Conservation (phyloP, 2,888 invertebrate species). For the Nemoura dubitans region DNA sequence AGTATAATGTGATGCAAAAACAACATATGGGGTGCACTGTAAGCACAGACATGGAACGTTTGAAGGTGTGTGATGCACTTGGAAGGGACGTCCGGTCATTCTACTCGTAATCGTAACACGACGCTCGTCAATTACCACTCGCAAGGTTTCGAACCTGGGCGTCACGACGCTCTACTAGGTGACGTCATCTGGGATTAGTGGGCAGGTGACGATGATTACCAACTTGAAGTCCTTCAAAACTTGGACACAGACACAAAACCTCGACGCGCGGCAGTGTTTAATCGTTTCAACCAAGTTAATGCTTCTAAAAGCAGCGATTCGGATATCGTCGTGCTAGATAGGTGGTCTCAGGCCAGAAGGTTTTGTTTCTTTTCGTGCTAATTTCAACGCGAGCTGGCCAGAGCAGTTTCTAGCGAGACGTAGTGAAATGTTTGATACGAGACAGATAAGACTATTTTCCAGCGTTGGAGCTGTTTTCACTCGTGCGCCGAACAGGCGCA, state of each 20-base stretch:
- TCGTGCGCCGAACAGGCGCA: no score
- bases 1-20: background rate
- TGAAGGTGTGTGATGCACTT: background rate
- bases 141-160: background rate
- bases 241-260: background rate
- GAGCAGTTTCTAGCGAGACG: background rate
- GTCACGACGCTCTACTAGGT: background rate
- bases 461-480: background rate
- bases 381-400: background rate
- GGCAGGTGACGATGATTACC: background rate
- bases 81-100: background rate
- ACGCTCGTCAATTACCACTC: background rate
- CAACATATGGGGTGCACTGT: background rate
- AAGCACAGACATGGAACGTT: background rate
- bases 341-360: background rate
- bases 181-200: background rate
- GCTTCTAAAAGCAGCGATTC: background rate
- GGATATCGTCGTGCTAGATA: background rate
- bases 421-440: constrained; percentile 23
- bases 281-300: background rate
- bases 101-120: background rate
- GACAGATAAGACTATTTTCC: background rate
- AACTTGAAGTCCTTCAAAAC: background rate
- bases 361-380: background rate
- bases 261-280: background rate